Base-by-base conservation (phyloP, 2,797 vertebrate genomes). In the Carapus acus region DNA sequence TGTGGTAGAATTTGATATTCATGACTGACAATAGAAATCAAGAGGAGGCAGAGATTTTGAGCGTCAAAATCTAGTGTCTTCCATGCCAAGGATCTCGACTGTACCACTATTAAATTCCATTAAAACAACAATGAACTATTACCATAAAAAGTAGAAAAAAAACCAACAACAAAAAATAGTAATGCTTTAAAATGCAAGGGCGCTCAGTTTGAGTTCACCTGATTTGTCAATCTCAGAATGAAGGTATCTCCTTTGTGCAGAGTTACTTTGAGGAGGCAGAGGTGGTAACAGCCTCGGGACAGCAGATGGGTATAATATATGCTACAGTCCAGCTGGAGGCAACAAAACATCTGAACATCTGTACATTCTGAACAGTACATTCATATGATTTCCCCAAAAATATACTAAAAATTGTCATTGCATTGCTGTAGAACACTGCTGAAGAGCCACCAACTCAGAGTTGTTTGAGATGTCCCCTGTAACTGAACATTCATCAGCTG, bases 101-200 rank as follows among this genome's bases (percentile, higher is more conserved):
- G 46, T 21, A 12, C 27, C 29, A 14, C 34, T 45, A 23, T 38
- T 8, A 43, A 7, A 19, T 33, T 23, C 40, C 55, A 43, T 53
- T 21, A 8, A 50, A 63, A 70, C 63, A 81, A 27, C 24, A 27
- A 27, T 9, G n/a, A 27, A 27, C 24, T 5, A 27, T 9, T 5
- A 27, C 24, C 4, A 83, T 73, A 80, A 78, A 81, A 77, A 76
- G 50, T 33, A 80, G 77, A 76, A 74, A 65, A 78, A 65, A 61
- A 22, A 71, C 54, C 61, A 8, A 49, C 14, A 21, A 33, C 21
- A 4, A 41, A n/a, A n/a, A n/a, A n/a, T n/a, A n/a, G n/a, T n/a
- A n/a, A n/a, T n/a, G n/a, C n/a, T n/a, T n/a, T n/a, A n/a, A n/a
- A n/a, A n/a, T n/a, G n/a, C n/a, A n/a, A n/a, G 57, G 57, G 29